Base-by-base conservation (phyloP, 2,113 vertebrate species). In the Sardina pilchardus region DNA sequence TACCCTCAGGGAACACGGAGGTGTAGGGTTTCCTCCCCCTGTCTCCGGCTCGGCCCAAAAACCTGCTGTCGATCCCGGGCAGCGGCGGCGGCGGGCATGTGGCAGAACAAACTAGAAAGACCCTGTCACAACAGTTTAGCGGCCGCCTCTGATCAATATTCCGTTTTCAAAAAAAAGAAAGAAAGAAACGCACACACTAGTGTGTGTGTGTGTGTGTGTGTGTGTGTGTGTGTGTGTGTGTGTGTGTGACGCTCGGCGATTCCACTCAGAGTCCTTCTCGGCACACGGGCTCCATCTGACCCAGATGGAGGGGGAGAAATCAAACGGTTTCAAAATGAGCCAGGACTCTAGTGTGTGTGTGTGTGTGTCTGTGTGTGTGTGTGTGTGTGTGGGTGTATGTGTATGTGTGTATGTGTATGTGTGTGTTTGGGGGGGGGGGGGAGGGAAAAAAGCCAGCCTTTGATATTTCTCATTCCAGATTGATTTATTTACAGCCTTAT, bases 81-180 rank as follows among this genome's bases (percentile, higher is more conserved):
- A 78, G 53, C 47, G 19, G 19, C 50, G 4, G 53, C 47, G 19
- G 19, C 50, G 4, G 59, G 81, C 34, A 82, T 82, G 56, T 84
- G 81, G 89, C 82, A 67, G 87, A 89, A 85, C 84, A 89, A 88
- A 88, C 81, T 56, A 56, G 12, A 82, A 53, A 75, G 67, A 75
- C 59, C 48, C 78, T 88, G 85, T 88, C 87, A 86, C 78, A 88
- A 86, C 50, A 84, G 78, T 88, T 82, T 85, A 87, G 78, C 67
- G 12, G 43, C 45, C 67, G 53, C 80, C 81, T 86, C 86, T 82
- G 84, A 89, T 89, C 88, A 88, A 89, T 89, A 88, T 81, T 88
- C 81, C 82, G 82, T 88, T 89, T 88, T 43, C 44, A 88, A 63
- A 71, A 71, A 71, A 12, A n/a, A 26, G 17, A n/a, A n/a, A n/a